These are phyloP conservation scores for Machaerirhynchus nigripectus DNA, from an alignment of 2,113 vertebrate species.

Conservation along the genomic window DNA sequence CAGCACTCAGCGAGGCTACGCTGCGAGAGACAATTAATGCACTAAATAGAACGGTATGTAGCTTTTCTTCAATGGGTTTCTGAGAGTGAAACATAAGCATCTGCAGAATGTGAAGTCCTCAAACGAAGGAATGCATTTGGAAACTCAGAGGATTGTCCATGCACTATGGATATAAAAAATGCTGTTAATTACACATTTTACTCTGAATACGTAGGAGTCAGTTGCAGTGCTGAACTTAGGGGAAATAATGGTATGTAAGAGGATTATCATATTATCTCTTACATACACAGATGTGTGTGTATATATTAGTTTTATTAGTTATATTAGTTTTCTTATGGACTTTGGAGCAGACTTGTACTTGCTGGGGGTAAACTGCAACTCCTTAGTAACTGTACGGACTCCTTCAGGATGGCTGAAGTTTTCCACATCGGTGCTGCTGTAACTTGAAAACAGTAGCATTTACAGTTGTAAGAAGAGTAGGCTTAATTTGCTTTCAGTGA, in stretches of 20 bases:
- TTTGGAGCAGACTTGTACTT: not conserved
- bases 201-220: not conserved
- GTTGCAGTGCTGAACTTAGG: not conserved
- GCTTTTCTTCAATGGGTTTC: not conserved
- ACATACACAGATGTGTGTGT: accelerated
- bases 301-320: not conserved
- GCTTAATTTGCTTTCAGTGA: not conserved
- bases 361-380: not conserved
- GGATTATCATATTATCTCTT: not conserved
- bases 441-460: not conserved
- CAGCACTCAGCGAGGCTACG: slow-evolving; percentile 80
- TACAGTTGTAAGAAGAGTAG: not conserved
- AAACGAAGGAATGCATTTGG: not conserved
- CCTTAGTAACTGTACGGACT: not conserved
- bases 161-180: not conserved
- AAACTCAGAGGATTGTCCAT: not conserved
- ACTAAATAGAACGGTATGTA: slow-evolving; percentile 80
- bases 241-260: not conserved
- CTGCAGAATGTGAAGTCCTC: not conserved
- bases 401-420: not conserved
- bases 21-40: slow-evolving; percentile 84
- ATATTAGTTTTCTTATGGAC: not conserved
- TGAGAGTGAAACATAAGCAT: not conserved
- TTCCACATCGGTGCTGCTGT: not conserved
- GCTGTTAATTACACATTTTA: not conserved